These are phyloP conservation scores for Anolis sagrei DNA, from an alignment of 2,113 vertebrate genomes.

Conservation along the genomic window DNA sequence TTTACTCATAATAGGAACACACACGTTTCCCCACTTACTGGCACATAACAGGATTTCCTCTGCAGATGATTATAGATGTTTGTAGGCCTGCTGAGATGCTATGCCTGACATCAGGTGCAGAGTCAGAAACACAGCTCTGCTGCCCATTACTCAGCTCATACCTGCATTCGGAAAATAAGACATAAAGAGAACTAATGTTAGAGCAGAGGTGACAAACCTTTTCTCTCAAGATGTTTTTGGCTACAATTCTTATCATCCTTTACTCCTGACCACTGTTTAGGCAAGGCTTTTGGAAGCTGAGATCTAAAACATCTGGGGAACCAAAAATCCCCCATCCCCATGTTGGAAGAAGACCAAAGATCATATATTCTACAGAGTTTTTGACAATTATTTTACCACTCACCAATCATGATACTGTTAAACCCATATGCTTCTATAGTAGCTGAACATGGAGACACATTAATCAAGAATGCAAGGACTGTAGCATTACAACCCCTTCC, in stretches of 20 bases:
- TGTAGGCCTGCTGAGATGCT: background rate
- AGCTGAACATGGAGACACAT: background rate
- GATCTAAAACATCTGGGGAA: no score
- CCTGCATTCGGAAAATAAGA: background rate
- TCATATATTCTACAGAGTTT: background rate
- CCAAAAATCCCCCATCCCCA: no score
- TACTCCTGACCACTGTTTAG: no score
- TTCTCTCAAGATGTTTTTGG: no score
- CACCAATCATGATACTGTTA: background rate
- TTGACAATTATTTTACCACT: background rate
- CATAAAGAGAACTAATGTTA: background rate
- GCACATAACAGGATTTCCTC: background rate
- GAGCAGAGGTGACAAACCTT: no score
- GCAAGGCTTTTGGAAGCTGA: no score
- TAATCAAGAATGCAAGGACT: background rate
- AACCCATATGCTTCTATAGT: background rate
- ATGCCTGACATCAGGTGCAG: background rate
- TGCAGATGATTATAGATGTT: background rate
- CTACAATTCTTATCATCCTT: no score
- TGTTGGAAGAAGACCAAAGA: background rate
- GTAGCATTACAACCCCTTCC: no score
- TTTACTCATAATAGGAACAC: no score
- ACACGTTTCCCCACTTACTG: no score
- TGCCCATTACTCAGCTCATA: background rate
- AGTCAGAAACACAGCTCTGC: background rate